These are phyloP conservation scores for Ptilonorhynchus violaceus DNA, from an alignment of 2,113 vertebrate species.

Conservation along the genomic window DNA sequence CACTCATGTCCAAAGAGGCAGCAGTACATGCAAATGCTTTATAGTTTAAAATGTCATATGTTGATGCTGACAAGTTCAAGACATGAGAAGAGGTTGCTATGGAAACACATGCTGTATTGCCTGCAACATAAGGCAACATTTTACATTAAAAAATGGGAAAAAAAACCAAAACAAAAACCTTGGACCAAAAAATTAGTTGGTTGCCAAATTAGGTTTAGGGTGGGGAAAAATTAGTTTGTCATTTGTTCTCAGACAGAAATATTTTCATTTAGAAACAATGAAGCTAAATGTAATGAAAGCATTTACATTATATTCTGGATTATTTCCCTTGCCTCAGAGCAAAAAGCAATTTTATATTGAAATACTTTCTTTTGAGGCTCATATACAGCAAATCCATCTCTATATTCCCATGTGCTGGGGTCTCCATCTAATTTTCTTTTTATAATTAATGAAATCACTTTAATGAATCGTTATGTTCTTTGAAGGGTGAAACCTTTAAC, in stretches of 20 bases:
- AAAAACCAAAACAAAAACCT: not conserved
- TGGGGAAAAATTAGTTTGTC: not conserved
- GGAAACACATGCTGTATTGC: slow-evolving; percentile 15
- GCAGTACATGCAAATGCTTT: not conserved
- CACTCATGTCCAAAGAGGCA: not conserved
- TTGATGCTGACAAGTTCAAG: slow-evolving; percentile 55
- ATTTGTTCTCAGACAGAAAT: not conserved
- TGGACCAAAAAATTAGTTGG: not conserved
- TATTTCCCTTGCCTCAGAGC: not conserved
- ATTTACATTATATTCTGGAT: not conserved
- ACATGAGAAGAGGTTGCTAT: slow-evolving; percentile 51
- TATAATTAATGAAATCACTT: not conserved
- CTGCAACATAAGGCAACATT: slow-evolving; percentile 31
- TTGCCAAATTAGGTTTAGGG: not conserved
- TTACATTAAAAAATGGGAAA: not conserved
- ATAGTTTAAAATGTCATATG: slow-evolving; percentile 16
- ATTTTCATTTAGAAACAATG: not conserved
- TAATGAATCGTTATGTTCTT: not conserved
- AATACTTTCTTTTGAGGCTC: not conserved
- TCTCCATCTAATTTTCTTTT: not conserved
- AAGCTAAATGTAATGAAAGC: not conserved
- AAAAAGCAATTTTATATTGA: not conserved
- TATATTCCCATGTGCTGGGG: not conserved
- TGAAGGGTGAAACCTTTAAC: not conserved
- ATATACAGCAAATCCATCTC: not conserved